phyloP scores from a whole-genome alignment of 2,113 vertebrate species.

The Peromyscus californicus region DNA sequence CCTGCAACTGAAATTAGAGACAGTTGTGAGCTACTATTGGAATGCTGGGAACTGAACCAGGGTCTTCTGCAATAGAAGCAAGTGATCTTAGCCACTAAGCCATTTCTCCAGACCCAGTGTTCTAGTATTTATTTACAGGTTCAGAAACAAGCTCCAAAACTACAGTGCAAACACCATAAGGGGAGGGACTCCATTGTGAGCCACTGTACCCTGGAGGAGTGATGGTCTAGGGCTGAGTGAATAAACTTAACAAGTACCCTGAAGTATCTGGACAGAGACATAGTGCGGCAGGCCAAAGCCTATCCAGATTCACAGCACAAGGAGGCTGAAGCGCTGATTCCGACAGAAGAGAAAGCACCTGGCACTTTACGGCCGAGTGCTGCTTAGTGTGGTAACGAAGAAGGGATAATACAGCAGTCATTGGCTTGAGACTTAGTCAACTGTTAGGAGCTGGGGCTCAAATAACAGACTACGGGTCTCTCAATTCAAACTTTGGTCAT shows the following conservation, averaged over 20 bases:
- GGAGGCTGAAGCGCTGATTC: background rate
- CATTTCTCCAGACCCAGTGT: background rate
- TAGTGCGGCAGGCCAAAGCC: background rate
- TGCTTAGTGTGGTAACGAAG: background rate
- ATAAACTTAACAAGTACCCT: background rate
- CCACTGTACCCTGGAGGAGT: background rate
- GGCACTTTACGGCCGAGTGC: background rate
- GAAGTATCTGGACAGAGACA: background rate
- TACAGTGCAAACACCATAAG: background rate
- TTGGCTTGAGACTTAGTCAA: background rate
- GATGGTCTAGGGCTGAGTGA: background rate
- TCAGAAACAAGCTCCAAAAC: slow-evolving; percentile 10
- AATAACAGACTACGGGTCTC: background rate
- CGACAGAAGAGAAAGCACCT: background rate
- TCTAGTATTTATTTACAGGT: background rate
- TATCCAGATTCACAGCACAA: background rate
- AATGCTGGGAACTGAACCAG: background rate
- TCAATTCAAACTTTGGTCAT: background rate
- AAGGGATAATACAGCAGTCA: background rate
- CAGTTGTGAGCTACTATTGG: background rate
- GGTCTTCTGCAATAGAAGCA: background rate
- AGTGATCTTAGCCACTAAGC: background rate
- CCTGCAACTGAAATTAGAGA: background rate
- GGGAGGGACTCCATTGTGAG: background rate
- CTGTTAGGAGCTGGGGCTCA: background rate